Conservation (phyloP, 2,797 vertebrate genomes). For the Rhinichthys osculus region DNA sequence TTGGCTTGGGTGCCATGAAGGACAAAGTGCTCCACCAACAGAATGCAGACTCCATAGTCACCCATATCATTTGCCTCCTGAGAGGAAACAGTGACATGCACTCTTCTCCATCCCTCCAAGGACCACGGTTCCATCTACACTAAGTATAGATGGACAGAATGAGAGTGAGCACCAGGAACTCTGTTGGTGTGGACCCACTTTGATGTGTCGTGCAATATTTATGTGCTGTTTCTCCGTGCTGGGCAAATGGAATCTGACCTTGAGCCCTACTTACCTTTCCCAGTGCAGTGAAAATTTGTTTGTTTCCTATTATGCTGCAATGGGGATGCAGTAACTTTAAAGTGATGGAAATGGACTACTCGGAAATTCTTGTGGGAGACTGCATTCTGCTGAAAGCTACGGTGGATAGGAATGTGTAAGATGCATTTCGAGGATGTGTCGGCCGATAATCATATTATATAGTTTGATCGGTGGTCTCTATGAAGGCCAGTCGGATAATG, state of each 20-base stretch:
- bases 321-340: constrained; percentile 28
- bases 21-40: constrained; percentile 1
- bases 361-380: constrained; percentile 4
- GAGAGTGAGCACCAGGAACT: not conserved
- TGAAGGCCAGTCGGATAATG: not conserved
- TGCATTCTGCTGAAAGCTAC: not conserved
- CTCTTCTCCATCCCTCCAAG: constrained; percentile 7
- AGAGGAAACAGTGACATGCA: not conserved
- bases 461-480: not conserved
- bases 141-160: constrained; percentile 3
- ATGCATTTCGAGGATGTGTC: not conserved
- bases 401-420: not conserved
- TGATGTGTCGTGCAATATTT: constrained; percentile 29
- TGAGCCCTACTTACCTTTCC: not conserved
- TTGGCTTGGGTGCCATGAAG: not conserved
- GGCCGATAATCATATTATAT: not conserved
- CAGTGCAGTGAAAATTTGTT: not conserved
- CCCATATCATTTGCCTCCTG: constrained; percentile 21
- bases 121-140: constrained; percentile 1
- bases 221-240: not conserved
- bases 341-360: constrained; percentile 7
- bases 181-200: constrained; percentile 8
- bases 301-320: constrained; percentile 1
- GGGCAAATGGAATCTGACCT: constrained; percentile 15
- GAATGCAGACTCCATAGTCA: not conserved